Conservation (phyloP, 2,888 invertebrate genomes). For the Bugulina stolonifera region DNA sequence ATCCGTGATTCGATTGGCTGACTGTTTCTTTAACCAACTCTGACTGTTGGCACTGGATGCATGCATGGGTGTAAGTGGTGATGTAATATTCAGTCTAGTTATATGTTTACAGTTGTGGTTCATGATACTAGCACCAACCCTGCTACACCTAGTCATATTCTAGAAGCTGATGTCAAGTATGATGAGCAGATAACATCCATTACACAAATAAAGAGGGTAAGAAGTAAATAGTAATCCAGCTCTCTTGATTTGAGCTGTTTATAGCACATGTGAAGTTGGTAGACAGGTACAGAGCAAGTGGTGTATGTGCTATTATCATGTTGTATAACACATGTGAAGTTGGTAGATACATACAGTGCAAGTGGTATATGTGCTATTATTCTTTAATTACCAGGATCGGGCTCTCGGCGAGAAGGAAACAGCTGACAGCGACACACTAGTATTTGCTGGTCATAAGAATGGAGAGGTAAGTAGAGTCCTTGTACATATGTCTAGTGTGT, state of each 20-base stretch:
- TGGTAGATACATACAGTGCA: too few species aligned
- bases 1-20: too few species aligned
- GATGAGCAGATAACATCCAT: slow-evolving; percentile 36
- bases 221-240: too few species aligned
- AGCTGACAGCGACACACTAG: slow-evolving; percentile 32
- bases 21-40: too few species aligned
- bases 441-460: slow-evolving; percentile 37
- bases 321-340: too few species aligned
- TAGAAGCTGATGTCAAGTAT: slow-evolving; percentile 29
- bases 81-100: not conserved
- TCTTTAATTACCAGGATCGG: slow-evolving; percentile 25
- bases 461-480: slow-evolving; percentile 37
- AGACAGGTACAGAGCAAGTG: too few species aligned
- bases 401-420: slow-evolving; percentile 29
- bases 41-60: not conserved
- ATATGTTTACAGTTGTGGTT: slow-evolving; percentile 34
- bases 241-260: too few species aligned
- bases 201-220: slow-evolving; percentile 29
- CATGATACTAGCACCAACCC: slow-evolving; percentile 38
- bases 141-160: slow-evolving; percentile 34
- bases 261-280: too few species aligned
- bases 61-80: too few species aligned
- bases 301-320: too few species aligned
- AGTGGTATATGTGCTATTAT: too few species aligned
- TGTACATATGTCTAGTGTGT: too few species aligned